Evolutionary conservation across 2,113 vertebrate species (phyloP), one percentile per base, ranked within the genome.

Genomic region (Aldabrachelys gigantea): DNA sequence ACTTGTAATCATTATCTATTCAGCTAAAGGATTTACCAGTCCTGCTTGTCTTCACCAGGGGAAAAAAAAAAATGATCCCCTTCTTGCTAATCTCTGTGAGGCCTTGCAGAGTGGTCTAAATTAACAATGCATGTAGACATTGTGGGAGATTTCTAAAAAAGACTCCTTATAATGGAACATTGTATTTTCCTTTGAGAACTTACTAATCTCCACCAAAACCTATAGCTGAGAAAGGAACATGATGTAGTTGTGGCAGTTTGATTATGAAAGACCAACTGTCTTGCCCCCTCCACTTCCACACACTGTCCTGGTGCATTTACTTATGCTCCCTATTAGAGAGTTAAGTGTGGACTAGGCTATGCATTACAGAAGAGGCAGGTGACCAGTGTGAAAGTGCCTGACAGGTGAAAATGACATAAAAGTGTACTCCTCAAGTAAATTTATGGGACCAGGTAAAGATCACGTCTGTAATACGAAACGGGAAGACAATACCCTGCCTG

Each of bases 1-100:
- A 88, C 59, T 94, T 94, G 93, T 91, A 97, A 96, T 97, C 12
- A n/a, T 89, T 96, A 92, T 89, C 96, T 96, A 91, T 85, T 96
- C 89, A 93, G 89, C 9, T 31, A 87, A 93, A 93, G 62, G 86
- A 93, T 96, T 97, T 95, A 96, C 44, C 80, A 93, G 89, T 56
- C 44, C 56, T 92, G 89, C 91, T 94, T 94, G 88, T 92, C 75
- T 90, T 84, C 76, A 52, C 5, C 38, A 56, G 80, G 85, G 29
- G 80, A 91, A 86, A 85, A 82, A 95, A 95, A 85, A 82, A 95
- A 85, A 53, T 4, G n/a, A 84, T 78, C 62, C 76, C 56, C 57
- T 93, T 84, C 88, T 47, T 12, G 0, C 83, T 93, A 82, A 86
- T 90, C 88, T 94, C 90, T 38, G 44, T 62, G 72, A 95, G 79